Percentiles rank a stretch among this genome's conserved stretches.
phyloP scores from a whole-genome alignment of 2,888 invertebrate species.

The Actias luna region DNA sequence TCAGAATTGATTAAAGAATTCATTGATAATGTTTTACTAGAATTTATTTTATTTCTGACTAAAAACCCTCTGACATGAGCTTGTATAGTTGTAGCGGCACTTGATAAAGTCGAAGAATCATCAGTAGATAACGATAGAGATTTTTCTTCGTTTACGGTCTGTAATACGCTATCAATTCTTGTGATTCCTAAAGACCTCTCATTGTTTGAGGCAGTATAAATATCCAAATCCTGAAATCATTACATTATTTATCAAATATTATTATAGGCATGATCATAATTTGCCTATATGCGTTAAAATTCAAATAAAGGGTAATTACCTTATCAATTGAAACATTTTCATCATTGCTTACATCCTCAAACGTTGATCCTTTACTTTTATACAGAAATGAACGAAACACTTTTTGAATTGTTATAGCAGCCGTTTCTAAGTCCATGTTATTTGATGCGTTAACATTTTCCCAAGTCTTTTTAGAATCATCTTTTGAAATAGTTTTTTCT shows the following conservation, averaged over 20 bases:
- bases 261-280: background rate
- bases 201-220: slow-evolving; percentile 46
- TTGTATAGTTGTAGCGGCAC: slow-evolving; percentile 85
- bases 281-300: background rate
- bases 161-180: slow-evolving; percentile 73
- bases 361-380: slow-evolving; percentile 69
- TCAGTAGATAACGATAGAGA: slow-evolving; percentile 75
- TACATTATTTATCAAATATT: slow-evolving; percentile 12
- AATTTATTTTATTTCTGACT: slow-evolving; percentile 78
- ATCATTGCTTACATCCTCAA: slow-evolving; percentile 60
- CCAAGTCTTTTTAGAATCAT: slow-evolving; percentile 20
- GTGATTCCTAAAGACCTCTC: slow-evolving; percentile 63
- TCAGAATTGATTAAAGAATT: slow-evolving; percentile 65
- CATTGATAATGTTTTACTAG: slow-evolving; percentile 63
- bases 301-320: slow-evolving; percentile 31
- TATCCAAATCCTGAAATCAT: slow-evolving; percentile 54
- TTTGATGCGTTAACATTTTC: slow-evolving; percentile 30
- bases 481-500: slow-evolving; percentile 23
- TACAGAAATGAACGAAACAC: slow-evolving; percentile 77
- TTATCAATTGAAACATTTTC: slow-evolving; percentile 48
- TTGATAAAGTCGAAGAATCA: slow-evolving; percentile 75
- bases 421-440: slow-evolving; percentile 74
- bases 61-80: slow-evolving; percentile 86
- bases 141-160: slow-evolving; percentile 79
- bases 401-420: slow-evolving; percentile 82